phyloP scores from a whole-genome alignment of 2,888 invertebrate species.

The Oscheius sp. region DNA sequence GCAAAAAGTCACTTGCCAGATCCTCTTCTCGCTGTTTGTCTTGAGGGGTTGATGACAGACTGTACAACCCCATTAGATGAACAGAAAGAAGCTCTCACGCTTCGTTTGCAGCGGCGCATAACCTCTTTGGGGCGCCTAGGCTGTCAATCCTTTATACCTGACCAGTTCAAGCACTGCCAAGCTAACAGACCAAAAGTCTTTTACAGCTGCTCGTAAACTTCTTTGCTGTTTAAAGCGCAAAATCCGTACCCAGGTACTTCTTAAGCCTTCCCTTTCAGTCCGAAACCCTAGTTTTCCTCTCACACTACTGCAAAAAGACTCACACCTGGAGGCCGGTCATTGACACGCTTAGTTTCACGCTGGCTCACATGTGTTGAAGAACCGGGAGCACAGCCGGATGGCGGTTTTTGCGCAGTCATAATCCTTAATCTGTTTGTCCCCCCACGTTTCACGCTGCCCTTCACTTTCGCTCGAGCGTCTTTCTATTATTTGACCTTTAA shows the following conservation, averaged over 20 bases:
- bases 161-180: slow-evolving; percentile 8
- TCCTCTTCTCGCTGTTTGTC: no score
- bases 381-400: slow-evolving; percentile 30
- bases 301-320: no score
- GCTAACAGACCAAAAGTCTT: slow-evolving; percentile 10
- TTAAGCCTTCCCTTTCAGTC: slow-evolving; percentile 28
- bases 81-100: slow-evolving; percentile 28
- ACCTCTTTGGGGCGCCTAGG: slow-evolving; percentile 7
- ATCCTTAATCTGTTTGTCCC: slow-evolving; percentile 34
- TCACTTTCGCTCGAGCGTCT: background rate
- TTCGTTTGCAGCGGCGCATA: slow-evolving; percentile 34
- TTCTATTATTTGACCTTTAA: slow-evolving; percentile 15
- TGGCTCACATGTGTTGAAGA: slow-evolving; percentile 10
- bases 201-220: slow-evolving; percentile 29
- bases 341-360: slow-evolving; percentile 2
- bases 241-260: background rate
- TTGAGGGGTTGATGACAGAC: background rate
- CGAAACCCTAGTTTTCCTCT: slow-evolving; percentile 19
- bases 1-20: no score
- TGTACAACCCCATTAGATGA: slow-evolving; percentile 30
- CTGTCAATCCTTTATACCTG: slow-evolving; percentile 4
- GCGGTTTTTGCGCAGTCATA: slow-evolving; percentile 21
- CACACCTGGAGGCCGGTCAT: background rate
- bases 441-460: slow-evolving; percentile 28
- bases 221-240: slow-evolving; percentile 20